Base-by-base conservation (phyloP, 64 coral and sea anemone genomes). In the Pocillopora verrucosa region DNA sequence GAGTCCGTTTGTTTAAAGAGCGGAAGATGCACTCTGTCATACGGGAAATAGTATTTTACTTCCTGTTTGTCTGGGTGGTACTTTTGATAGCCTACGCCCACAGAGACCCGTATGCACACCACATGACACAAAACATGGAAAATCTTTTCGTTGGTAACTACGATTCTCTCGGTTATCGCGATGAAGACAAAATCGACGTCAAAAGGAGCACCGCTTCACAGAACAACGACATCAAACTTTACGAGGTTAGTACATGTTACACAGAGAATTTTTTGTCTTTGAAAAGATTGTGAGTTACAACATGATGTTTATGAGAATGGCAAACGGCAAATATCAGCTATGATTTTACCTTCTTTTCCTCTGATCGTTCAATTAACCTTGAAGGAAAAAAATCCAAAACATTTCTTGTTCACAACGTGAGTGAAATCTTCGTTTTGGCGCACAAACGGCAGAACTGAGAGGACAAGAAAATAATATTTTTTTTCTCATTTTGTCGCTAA, bases 11-110 rank as follows among this genome's bases (percentile, higher is more conserved):
- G 26, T 89, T 93, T 36, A 98, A 95, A 78, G 96, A 98, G 61
- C 76, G 93, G 2, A 95, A 95, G 73, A 98, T 98, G 96, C 93
- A 90, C 30, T 87, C 87, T 11, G 93, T 98, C 11, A 93, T 95
- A 26, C 83, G 80, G 45, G 96, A 98, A 85, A 93, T 98, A 5
- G 63, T 95, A 20, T 83, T 95, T 60, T 98, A 93, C 63, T 87
- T 94, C 45, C 3, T 98, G 62, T 98, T 98, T 84, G 94, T 95
- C 58, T 95, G 93, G 93, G 69, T 98, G n/a, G 96, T 98, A 13
- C 65, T 98, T 6, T 61, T 95, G 38, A 91, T 91, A 57, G 96
- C 96, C 13, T 95, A 98, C 17, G 96, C 91, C n/a, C 91, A 98
- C 79, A 88, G 94, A 59, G 96, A 98, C 75, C 93, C 96, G 26